Conservation (phyloP, 2,888 invertebrate genomes). For the Caenorhabditis panamensis region DNA sequence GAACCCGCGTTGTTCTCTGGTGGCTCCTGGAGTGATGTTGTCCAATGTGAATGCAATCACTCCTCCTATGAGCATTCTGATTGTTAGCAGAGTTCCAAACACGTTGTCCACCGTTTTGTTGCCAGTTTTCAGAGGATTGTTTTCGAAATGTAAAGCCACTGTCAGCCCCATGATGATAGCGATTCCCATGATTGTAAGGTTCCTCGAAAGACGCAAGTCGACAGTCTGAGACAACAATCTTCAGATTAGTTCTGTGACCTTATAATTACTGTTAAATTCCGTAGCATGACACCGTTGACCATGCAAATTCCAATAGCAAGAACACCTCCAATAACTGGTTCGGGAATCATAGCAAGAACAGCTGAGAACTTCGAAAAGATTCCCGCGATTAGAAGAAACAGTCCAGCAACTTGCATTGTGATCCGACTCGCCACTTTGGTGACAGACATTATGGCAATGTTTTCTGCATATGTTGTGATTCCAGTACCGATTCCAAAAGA, state of each 20-base stretch:
- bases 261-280: conserved; percentile 67
- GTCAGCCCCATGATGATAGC: conserved; percentile 70
- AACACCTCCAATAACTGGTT: conserved; percentile 75
- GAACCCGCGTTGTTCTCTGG: conserved; percentile 71
- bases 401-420: conserved; percentile 76
- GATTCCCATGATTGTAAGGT: conserved; percentile 74
- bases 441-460: conserved; percentile 75
- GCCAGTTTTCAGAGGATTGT: conserved; percentile 62
- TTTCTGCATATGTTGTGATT: conserved; percentile 76
- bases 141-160: conserved; percentile 69
- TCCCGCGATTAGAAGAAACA: conserved; percentile 70
- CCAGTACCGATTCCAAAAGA: conserved; percentile 74
- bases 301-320: conserved; percentile 75
- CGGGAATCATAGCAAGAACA: conserved; percentile 74
- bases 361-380: conserved; percentile 75
- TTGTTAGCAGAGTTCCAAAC: conserved; percentile 74
- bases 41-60: conserved; percentile 82
- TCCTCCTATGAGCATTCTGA: conserved; percentile 82
- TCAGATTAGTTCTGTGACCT: not conserved
- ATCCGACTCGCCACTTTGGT: conserved; percentile 73
- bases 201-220: conserved; percentile 65
- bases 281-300: conserved; percentile 72
- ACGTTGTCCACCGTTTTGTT: conserved; percentile 67
- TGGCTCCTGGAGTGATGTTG: conserved; percentile 69
- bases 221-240: conserved; percentile 52